phyloP scores from a whole-genome alignment of 1,140 invertebrate genomes.

The Anastrepha obliqua region DNA sequence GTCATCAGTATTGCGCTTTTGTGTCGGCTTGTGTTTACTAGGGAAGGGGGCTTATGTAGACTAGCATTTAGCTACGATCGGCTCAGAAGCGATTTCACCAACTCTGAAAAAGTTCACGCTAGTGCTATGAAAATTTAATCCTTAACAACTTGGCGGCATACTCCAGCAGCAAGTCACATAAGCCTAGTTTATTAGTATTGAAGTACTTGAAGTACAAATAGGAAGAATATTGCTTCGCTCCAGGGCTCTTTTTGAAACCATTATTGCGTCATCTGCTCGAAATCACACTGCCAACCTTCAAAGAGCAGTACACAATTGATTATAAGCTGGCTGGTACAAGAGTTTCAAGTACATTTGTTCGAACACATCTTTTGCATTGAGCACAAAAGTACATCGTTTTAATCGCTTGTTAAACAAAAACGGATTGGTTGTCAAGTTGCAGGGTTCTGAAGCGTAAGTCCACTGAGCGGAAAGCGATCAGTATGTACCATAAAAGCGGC shows the following conservation, averaged over 20 bases:
- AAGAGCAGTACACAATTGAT: not conserved
- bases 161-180: too few relatives aligned
- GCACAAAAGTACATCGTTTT: not conserved
- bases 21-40: too few relatives aligned
- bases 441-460: not conserved
- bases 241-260: not conserved
- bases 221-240: not conserved
- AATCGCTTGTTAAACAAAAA: not conserved
- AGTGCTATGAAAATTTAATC: too few relatives aligned
- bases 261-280: not conserved
- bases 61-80: too few relatives aligned
- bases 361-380: not conserved
- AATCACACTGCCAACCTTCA: not conserved
- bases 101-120: too few relatives aligned
- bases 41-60: too few relatives aligned
- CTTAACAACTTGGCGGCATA: too few relatives aligned
- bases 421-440: not conserved
- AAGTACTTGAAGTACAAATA: too few relatives aligned
- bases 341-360: constrained; percentile 8
- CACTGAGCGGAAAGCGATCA: not conserved
- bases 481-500: not conserved
- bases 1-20: too few relatives aligned
- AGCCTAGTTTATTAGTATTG: too few relatives aligned
- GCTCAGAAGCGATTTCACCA: too few relatives aligned
- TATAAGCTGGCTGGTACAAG: not conserved